Percentiles rank a stretch among this genome's conserved stretches.
Evolutionary conservation across 2,888 invertebrate species (phyloP).

Genomic region (Blera fallax): DNA sequence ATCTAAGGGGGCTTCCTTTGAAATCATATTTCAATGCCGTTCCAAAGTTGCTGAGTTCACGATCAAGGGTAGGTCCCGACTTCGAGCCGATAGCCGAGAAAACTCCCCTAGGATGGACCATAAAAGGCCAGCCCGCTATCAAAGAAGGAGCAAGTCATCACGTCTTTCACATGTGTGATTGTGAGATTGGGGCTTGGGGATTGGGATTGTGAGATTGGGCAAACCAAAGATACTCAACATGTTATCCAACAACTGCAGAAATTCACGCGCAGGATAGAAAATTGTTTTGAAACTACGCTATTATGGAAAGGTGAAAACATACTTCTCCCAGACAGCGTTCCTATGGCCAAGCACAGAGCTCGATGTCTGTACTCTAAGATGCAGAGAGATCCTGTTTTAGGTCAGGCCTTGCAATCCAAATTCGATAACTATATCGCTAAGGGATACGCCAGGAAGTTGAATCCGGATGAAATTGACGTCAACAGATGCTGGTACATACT

Average conservation of each 20-base stretch:
- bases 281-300: not conserved
- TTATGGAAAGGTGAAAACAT: not conserved
- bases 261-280: not conserved
- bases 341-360: not conserved
- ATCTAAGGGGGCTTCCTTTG: no score
- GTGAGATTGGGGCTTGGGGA: constrained; percentile 5
- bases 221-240: not conserved
- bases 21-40: no score
- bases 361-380: constrained; percentile 9
- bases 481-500: constrained; percentile 67
- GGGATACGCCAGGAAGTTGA: constrained; percentile 63
- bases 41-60: constrained; percentile 35
- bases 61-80: constrained; percentile 6
- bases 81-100: no score
- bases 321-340: not conserved
- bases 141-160: not conserved
- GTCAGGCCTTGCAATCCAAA: constrained; percentile 7
- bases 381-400: not conserved
- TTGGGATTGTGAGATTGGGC: not conserved
- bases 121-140: not conserved
- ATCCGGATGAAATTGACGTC: not conserved
- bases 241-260: not conserved
- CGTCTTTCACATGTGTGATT: constrained; percentile 34
- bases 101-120: no score
- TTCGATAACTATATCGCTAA: constrained; percentile 66